Evolutionary conservation across 37 sponge, comb jelly and placozoan genomes (phyloP).

Genomic region (Hormiphora californensis): DNA sequence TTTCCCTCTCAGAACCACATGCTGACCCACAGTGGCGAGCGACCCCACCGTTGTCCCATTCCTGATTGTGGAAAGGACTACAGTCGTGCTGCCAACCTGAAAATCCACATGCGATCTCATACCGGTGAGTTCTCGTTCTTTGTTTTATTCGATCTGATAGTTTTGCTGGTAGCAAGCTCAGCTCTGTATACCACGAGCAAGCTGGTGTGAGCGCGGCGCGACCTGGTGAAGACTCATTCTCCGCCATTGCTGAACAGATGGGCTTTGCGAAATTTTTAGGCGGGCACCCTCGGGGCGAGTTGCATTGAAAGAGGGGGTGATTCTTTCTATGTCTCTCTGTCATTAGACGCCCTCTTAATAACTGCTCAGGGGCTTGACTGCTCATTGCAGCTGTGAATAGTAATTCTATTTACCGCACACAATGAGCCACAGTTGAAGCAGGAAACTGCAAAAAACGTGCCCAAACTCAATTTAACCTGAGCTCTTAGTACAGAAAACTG

Average conservation of each 20-base stretch:
- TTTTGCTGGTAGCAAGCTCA: too few relatives aligned
- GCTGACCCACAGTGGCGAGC: slow-evolving; percentile 3
- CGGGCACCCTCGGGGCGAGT: slow-evolving; percentile 49
- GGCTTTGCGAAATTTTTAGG: slow-evolving; percentile 17
- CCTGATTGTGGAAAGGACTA: slow-evolving; percentile 34
- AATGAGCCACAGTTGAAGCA: background rate
- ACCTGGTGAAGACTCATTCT: background rate
- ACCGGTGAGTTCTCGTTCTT: slow-evolving; percentile 1
- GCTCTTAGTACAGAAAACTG: background rate
- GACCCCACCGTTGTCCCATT: slow-evolving; percentile 10
- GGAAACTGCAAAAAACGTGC: background rate
- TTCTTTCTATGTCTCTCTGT: too few relatives aligned
- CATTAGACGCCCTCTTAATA: slow-evolving; percentile 27
- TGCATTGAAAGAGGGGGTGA: background rate
- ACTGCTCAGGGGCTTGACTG: slow-evolving; percentile 30
- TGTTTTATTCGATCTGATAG: too few relatives aligned
- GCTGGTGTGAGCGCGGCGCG: too few relatives aligned
- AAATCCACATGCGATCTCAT: slow-evolving; percentile 40
- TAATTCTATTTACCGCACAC: slow-evolving; percentile 1
- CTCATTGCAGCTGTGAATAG: slow-evolving; percentile 33
- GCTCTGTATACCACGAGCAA: too few relatives aligned
- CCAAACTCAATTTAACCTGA: background rate
- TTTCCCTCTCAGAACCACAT: slow-evolving; percentile 35
- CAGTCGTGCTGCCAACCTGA: slow-evolving; percentile 38
- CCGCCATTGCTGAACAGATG: slow-evolving; percentile 3